Percentiles rank a stretch among this genome's conserved stretches.
phyloP scores from a whole-genome alignment of 2,797 vertebrate genomes.

The Pangasius larnaudii region DNA sequence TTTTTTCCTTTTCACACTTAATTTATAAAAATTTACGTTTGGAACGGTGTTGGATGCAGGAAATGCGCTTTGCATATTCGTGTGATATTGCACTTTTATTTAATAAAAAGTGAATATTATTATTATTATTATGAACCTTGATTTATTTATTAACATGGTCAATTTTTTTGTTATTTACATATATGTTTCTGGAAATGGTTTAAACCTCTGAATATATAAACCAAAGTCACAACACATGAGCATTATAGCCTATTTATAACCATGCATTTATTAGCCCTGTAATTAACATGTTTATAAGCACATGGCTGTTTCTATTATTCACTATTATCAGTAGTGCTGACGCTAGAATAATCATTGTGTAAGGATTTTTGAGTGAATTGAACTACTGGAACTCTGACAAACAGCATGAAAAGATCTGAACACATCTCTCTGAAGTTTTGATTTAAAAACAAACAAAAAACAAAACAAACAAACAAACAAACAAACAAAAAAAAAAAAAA shows the following conservation, averaged over 20 bases:
- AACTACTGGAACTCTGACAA: neutral
- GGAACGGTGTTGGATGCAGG: slow-evolving; percentile 70
- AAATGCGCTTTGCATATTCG: slow-evolving; percentile 76
- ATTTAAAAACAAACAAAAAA: neutral
- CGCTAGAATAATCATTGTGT: neutral
- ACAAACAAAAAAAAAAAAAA: neutral
- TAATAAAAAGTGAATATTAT: slow-evolving; percentile 74
- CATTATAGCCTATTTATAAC: neutral
- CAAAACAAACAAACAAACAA: too few relatives aligned
- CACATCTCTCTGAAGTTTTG: neutral
- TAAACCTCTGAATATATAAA: neutral
- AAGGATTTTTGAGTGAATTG: neutral
- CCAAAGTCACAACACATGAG: neutral
- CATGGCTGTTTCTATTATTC: neutral
- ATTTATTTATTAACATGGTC: slow-evolving; percentile 5
- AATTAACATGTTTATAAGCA: neutral
- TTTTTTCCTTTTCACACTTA: slow-evolving; percentile 80
- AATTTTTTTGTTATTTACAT: neutral
- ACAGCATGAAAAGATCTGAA: neutral
- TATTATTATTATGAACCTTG: slow-evolving; percentile 28
- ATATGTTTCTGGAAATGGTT: neutral
- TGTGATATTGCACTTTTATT: slow-evolving; percentile 90
- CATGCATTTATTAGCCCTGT: neutral
- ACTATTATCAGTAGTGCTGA: neutral
- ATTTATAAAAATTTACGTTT: slow-evolving; percentile 83